A percentile compares a stretch with the other conserved stretches of the same genome.
These are phyloP conservation scores for Eutrigla gurnardus DNA, from an alignment of 2,797 vertebrate species.

Conservation along the genomic window DNA sequence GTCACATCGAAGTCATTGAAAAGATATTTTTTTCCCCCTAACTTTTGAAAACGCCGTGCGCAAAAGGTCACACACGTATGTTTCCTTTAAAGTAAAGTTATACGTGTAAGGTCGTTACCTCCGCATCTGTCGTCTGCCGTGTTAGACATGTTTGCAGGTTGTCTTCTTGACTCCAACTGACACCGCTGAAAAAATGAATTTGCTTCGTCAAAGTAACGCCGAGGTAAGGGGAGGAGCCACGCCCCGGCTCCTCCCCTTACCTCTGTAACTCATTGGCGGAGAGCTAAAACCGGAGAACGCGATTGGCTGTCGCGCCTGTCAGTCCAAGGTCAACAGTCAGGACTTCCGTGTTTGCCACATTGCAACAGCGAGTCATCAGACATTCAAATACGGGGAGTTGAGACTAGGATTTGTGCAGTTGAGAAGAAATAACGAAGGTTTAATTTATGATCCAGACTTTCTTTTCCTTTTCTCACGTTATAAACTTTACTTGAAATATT, in stretches of 20 bases:
- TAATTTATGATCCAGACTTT: not conserved
- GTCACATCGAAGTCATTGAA: not conserved
- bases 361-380: not conserved
- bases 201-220: constrained; percentile 8
- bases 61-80: rapidly evolving
- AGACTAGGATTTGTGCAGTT: not conserved
- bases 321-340: constrained; percentile 1
- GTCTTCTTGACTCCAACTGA: not conserved
- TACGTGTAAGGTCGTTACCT: constrained; percentile 54
- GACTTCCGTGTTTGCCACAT: constrained; percentile 55
- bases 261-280: constrained; percentile 50
- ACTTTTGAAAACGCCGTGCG: not conserved
- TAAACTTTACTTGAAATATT: not conserved
- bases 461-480: not conserved
- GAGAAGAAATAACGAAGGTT: not conserved
- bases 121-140: not conserved
- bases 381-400: not conserved
- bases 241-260: constrained; percentile 18
- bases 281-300: rapidly evolving
- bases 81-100: not conserved
- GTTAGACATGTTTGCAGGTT: constrained; percentile 33
- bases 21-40: not conserved
- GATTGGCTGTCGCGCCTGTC: constrained; percentile 43
- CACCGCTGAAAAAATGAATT: constrained; percentile 2
- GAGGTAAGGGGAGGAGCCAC: rapidly evolving